Conservation (phyloP, 1,140 invertebrate species). For the Tetramorium simillimum region DNA sequence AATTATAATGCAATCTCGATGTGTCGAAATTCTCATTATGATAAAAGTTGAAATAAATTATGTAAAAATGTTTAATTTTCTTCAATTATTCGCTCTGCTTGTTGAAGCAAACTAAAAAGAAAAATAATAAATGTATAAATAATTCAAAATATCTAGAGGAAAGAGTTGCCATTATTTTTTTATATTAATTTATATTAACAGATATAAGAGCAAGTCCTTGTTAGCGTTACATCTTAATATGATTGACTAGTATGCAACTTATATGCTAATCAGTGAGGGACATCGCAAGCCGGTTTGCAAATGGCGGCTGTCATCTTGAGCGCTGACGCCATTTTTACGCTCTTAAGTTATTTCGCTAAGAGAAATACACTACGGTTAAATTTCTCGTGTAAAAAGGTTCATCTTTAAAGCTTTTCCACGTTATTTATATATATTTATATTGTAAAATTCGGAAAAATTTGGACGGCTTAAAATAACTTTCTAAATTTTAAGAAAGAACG, state of each 20-base stretch:
- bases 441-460: background rate
- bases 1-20: background rate
- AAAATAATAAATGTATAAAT: background rate
- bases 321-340: constrained; percentile 73
- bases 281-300: constrained; percentile 69
- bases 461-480: background rate
- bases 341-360: constrained; percentile 28
- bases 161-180: background rate
- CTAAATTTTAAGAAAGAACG: background rate
- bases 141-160: background rate
- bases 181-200: background rate
- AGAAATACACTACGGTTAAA: background rate
- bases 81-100: background rate
- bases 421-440: background rate
- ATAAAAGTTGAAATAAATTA: background rate
- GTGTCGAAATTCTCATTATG: background rate
- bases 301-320: constrained; percentile 68
- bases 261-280: constrained; percentile 64
- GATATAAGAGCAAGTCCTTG: background rate
- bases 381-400: background rate
- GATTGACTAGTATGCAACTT: constrained; percentile 54
- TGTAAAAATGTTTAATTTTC: background rate
- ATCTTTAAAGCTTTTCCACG: background rate
- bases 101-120: background rate
- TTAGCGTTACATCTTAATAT: constrained; percentile 4